phyloP scores from a whole-genome alignment of 2,797 vertebrate genomes.

The Valencia hispanica region DNA sequence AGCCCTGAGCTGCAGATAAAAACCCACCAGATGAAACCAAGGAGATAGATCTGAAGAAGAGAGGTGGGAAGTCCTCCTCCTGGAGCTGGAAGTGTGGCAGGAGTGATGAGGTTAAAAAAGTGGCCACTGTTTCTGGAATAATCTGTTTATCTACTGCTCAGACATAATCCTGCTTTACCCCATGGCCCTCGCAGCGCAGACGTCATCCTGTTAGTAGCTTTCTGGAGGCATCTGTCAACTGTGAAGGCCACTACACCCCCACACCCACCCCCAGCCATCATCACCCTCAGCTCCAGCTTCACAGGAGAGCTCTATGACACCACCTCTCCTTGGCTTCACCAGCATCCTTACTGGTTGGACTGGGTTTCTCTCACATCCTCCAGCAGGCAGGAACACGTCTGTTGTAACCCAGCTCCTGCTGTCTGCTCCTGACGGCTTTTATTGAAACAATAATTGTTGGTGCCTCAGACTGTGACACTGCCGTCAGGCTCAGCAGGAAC shows the following conservation, averaged over 20 bases:
- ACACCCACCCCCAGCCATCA: background rate
- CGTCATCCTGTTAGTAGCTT: constrained; percentile 93
- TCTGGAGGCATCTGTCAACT: constrained; percentile 87
- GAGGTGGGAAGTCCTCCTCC: constrained; percentile 4
- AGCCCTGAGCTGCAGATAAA: constrained; percentile 23
- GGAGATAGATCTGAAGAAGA: constrained; percentile 17
- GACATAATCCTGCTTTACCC: constrained; percentile 92
- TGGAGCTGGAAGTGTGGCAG: constrained; percentile 50
- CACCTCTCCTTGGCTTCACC: no score
- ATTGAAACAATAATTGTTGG: background rate
- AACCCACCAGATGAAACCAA: background rate
- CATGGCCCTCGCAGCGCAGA: constrained; percentile 73
- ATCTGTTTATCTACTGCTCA: constrained; percentile 93
- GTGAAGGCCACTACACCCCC: background rate
- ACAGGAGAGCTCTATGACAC: background rate
- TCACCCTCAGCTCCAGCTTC: background rate
- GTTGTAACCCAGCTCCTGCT: no score
- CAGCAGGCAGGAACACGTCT: background rate
- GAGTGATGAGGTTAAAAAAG: constrained; percentile 83
- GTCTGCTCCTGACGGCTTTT: background rate
- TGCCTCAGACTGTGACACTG: background rate
- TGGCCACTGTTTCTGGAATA: constrained; percentile 86
- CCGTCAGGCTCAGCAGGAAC: constrained; percentile 24
- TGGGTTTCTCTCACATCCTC: background rate
- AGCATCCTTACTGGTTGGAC: background rate